Base-by-base conservation (phyloP, 1,140 invertebrate genomes). In the Bombus picipes region DNA sequence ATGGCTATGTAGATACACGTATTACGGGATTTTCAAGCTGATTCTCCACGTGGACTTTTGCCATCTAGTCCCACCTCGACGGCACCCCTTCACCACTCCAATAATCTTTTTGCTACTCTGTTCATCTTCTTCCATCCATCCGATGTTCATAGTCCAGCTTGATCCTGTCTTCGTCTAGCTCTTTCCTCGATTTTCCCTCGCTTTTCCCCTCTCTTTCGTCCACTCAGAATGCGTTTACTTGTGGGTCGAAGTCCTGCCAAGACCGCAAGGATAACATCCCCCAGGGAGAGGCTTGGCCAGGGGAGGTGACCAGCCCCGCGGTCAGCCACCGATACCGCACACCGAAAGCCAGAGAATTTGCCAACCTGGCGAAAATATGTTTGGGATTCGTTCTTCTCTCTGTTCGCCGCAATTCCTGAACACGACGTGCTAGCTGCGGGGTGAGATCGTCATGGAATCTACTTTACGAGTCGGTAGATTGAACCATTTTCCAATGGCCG, bases 351-450 rank as follows among this genome's bases (percentile, higher is more conserved):
- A 83, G 92, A 88, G 91, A 94, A 94, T 94, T 94, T 90, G 94
- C 94, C 93, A 95, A 95, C 93, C 92, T 92, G 88, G 93, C 93
- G 91, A 93, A 94, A 95, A 95, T 95, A 94, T 95, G 92, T 93
- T 94, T 92, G 91, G 93, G 93, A 94, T 94, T 93, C 85, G 82
- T 79, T 37, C 22, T 25, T 66, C 72, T 57, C 81, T 41, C 71
- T 28, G 34, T 75, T 10, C 25, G n/a, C 34, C 53, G 76, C 62
- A 41, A 83, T 83, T 34, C 62, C 57, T 34, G 79, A 34, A 34
- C 79, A 73, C 68, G 57, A 32, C 8, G 39, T 53, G 39, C 18
- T 34, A 15, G 28, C 2, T 3, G 9, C 32, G 37, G 62, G 41
- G 85, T 70, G 85, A 90, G 91, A 92, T 89, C 91, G 91, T 81